Base-by-base conservation (phyloP, 2,888 invertebrate species). In the Phragmatobia fuliginosa region DNA sequence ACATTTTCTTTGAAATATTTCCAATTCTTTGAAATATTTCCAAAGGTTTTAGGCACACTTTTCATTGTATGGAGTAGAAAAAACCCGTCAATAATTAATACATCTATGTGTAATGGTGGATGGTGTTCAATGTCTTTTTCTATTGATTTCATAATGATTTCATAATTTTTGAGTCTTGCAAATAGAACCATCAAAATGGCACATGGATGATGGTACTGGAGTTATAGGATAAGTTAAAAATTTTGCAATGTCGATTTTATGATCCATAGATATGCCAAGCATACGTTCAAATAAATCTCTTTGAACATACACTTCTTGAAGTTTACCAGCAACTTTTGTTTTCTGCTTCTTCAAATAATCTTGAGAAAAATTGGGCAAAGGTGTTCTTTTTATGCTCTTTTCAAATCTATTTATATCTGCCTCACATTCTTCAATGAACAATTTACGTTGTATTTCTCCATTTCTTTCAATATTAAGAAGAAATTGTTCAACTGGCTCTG, bases 141-240 rank as follows among this genome's bases (percentile, higher is more conserved):
- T 21, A 77, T 45, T 25, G 21, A 58, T 10, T 70, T 58, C 49
- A 70, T 71, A 31, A 77, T 25, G 3, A 64, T 63, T n/a, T n/a
- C n/a, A n/a, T 28, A 75, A 77, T 63, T 75, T 77, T 36, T 70
- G 59, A 1, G 77, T 77, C 41, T 77, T 77, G 45, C 61, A 83
- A 75, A 80, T 84, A 25, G 70, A 36, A 36, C 36, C 36, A 36
- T 36, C 36, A 36, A 36, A 36, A 36, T 36, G 36, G 36, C 36
- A 36, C 36, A 36, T 49, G n/a, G 49, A 49, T 49, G 21, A 8
- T n/a, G 28, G 65, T 11, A 36, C 36, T 36, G 36, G 36, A 36
- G 10, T 66, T 11, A 66, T 66, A 4, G 58, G 38, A 38, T 66
- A 58, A 25, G 65, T 38, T 38, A 66, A 66, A 58, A 66, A 58